Percentiles rank a stretch among this genome's conserved stretches.
Conservation (phyloP, 1,140 invertebrate species). For the Calephelis nemesis region DNA sequence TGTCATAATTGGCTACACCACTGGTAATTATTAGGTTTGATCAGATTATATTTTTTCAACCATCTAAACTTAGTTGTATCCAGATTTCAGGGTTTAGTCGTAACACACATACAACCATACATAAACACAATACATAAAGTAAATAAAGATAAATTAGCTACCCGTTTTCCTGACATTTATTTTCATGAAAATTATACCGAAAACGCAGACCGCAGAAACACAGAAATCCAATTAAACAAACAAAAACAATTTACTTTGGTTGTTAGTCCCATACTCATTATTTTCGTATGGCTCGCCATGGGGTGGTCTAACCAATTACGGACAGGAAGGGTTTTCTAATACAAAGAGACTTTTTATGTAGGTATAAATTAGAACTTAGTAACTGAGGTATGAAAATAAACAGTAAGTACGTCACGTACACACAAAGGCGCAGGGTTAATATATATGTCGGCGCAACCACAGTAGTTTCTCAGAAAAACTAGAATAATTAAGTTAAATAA, state of each 20-base stretch:
- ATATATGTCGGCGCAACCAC: too few relatives aligned
- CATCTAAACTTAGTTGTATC: too few relatives aligned
- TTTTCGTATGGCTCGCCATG: not conserved
- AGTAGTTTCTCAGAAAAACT: too few relatives aligned
- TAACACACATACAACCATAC: too few relatives aligned
- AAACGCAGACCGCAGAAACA: constrained; percentile 5
- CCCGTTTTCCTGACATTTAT: not conserved
- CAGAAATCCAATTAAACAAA: constrained; percentile 18
- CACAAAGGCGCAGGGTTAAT: too few relatives aligned
- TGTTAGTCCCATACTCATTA: constrained; percentile 14
- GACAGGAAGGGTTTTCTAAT: constrained; percentile 7
- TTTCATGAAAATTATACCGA: constrained; percentile 10
- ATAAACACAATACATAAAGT: too few relatives aligned
- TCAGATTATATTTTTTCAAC: too few relatives aligned
- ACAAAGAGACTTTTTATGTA: constrained; percentile 3
- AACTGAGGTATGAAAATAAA: constrained; percentile 1
- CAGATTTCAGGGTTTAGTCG: too few relatives aligned
- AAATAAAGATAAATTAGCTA: not conserved
- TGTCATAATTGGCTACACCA: too few relatives aligned
- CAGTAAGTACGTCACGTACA: too few relatives aligned
- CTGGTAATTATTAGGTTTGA: too few relatives aligned
- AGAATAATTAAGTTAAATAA: too few relatives aligned
- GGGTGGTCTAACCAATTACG: constrained; percentile 7
- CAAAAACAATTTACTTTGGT: constrained; percentile 13
- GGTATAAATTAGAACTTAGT: constrained; percentile 1